Conservation (phyloP, 2,113 vertebrate species). For the Seriola quinqueradiata region DNA sequence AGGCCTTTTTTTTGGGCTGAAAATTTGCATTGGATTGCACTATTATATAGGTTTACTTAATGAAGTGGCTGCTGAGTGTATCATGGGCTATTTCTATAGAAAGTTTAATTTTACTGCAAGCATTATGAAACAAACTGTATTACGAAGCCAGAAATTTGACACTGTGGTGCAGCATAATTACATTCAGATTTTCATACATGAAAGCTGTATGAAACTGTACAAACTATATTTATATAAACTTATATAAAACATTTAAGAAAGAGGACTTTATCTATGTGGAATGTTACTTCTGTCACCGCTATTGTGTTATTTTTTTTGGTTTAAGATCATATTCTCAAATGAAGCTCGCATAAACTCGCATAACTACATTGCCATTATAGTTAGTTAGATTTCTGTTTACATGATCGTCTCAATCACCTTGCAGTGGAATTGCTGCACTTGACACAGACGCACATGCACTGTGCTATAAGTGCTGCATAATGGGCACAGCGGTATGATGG, state of each 20-base stretch:
- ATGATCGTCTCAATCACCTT: constrained; percentile 40
- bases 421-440: constrained; percentile 40
- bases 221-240: too few relatives aligned
- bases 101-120: not conserved
- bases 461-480: constrained; percentile 67
- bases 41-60: not conserved
- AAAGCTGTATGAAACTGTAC: too few relatives aligned
- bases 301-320: not conserved
- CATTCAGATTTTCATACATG: too few relatives aligned
- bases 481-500: constrained; percentile 57
- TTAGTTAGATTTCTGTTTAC: constrained; percentile 45
- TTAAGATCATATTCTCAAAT: not conserved
- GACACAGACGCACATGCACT: constrained; percentile 30
- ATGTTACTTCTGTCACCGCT: not conserved
- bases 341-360: constrained; percentile 1
- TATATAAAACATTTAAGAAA: too few relatives aligned
- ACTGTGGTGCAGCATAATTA: too few relatives aligned
- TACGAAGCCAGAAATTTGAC: not conserved
- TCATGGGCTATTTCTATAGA: not conserved
- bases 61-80: not conserved
- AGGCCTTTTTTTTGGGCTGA: too few relatives aligned
- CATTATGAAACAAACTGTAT: not conserved
- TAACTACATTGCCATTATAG: constrained; percentile 49
- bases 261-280: not conserved
- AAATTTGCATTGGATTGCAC: not conserved